These are phyloP conservation scores for Timandra comae DNA, from an alignment of 2,888 invertebrate species.

Conservation along the genomic window DNA sequence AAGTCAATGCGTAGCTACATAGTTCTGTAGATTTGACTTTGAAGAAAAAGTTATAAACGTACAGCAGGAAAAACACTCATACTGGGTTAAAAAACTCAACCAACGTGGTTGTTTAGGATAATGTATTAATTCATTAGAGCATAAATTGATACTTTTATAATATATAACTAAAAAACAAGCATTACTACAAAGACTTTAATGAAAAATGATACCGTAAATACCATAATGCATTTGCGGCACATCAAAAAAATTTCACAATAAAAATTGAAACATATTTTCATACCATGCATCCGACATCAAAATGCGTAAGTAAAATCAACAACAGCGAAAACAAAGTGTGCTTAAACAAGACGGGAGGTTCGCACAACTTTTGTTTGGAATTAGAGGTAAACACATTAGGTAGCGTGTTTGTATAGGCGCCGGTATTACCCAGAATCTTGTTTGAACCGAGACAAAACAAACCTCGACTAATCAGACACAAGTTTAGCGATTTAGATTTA, in stretches of 20 bases:
- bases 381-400: slow-evolving; percentile 72
- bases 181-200: neutral
- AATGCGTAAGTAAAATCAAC: slow-evolving; percentile 32
- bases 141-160: too few relatives aligned
- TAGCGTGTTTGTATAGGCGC: slow-evolving; percentile 65
- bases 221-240: neutral
- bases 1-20: too few relatives aligned
- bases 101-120: too few relatives aligned
- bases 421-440: slow-evolving; percentile 52
- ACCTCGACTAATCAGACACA: slow-evolving; percentile 54
- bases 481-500: slow-evolving; percentile 49
- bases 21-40: too few relatives aligned
- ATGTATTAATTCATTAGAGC: too few relatives aligned
- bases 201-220: slow-evolving; percentile 1
- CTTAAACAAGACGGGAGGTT: slow-evolving; percentile 39
- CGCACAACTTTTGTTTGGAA: slow-evolving; percentile 64
- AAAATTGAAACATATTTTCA: slow-evolving; percentile 9
- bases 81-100: too few relatives aligned
- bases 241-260: neutral
- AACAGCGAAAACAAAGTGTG: slow-evolving; percentile 36
- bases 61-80: too few relatives aligned
- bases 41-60: too few relatives aligned
- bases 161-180: slow-evolving; percentile 6
- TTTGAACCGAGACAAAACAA: slow-evolving; percentile 63
- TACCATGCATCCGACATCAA: slow-evolving; percentile 8